Evolutionary conservation across 2,888 invertebrate species (phyloP).

Genomic region (Orthonevra nobilis): DNA sequence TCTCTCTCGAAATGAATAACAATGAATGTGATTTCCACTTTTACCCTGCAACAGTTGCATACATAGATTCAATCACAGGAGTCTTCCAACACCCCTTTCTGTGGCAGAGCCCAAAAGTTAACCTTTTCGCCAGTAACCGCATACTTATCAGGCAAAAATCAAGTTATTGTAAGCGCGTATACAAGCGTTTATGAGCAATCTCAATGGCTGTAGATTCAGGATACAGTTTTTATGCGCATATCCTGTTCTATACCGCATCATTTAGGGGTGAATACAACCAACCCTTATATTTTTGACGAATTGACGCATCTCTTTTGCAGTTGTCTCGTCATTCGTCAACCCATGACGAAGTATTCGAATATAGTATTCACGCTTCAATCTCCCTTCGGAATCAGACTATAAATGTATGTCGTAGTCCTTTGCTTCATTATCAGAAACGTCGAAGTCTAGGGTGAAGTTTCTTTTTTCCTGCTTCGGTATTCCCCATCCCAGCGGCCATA

Average conservation of each 20-base stretch:
- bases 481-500: slow-evolving; percentile 31
- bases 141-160: slow-evolving; percentile 63
- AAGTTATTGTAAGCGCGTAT: slow-evolving; percentile 48
- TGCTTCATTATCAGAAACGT: slow-evolving; percentile 43
- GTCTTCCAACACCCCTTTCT: slow-evolving; percentile 35
- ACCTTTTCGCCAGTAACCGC: slow-evolving; percentile 60
- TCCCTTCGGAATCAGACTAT: too few species aligned
- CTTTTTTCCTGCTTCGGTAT: background rate
- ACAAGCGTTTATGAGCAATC: slow-evolving; percentile 56
- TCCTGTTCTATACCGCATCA: slow-evolving; percentile 16
- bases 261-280: slow-evolving; percentile 57
- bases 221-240: slow-evolving; percentile 47
- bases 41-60: slow-evolving; percentile 51
- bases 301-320: slow-evolving; percentile 66
- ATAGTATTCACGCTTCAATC: slow-evolving; percentile 7
- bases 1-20: slow-evolving; percentile 17
- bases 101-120: slow-evolving; percentile 28
- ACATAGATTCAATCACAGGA: background rate
- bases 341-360: slow-evolving; percentile 38
- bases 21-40: slow-evolving; percentile 18
- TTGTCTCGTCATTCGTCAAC: slow-evolving; percentile 67
- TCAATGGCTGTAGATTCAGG: slow-evolving; percentile 47
- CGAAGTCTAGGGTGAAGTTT: slow-evolving; percentile 34
- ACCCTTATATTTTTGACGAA: slow-evolving; percentile 65
- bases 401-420: background rate